These are phyloP conservation scores for Parascotia fuliginaria DNA, from an alignment of 2,888 invertebrate genomes.

Conservation along the genomic window DNA sequence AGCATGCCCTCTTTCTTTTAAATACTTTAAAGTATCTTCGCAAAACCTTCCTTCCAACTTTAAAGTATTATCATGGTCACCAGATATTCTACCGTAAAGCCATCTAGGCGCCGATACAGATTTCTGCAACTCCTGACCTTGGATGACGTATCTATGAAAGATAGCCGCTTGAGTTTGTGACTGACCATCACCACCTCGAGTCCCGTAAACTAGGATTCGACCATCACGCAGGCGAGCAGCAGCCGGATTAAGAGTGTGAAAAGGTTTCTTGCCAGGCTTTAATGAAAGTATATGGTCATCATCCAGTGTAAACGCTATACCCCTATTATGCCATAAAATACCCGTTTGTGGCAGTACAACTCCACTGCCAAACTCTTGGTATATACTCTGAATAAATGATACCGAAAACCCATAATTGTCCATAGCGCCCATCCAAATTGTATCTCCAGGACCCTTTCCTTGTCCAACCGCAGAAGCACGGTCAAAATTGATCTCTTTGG, in stretches of 20 bases:
- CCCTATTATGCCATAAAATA: conserved; percentile 77
- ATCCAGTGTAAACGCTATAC: conserved; percentile 61
- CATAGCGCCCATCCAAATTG: conserved; percentile 79
- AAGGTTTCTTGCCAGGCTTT: conserved; percentile 75
- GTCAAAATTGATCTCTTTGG: conserved; percentile 56
- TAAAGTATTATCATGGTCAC: conserved; percentile 48
- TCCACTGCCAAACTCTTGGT: conserved; percentile 69
- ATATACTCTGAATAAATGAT: conserved; percentile 77
- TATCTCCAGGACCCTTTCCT: conserved; percentile 70
- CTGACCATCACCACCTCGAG: conserved; percentile 77
- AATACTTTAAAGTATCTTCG: conserved; percentile 59
- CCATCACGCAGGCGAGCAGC: conserved; percentile 73
- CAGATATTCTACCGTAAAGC: conserved; percentile 62
- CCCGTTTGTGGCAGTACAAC: conserved; percentile 73
- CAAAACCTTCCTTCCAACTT: conserved; percentile 68
- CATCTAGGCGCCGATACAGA: conserved; percentile 69
- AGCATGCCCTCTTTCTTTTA: conserved; percentile 65
- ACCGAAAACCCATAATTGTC: conserved; percentile 76
- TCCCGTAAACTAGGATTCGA: conserved; percentile 72
- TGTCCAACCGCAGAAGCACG: conserved; percentile 47
- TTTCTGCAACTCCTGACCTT: conserved; percentile 62
- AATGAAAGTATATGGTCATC: conserved; percentile 58
- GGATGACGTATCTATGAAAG: conserved; percentile 76
- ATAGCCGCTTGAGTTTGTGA: conserved; percentile 76
- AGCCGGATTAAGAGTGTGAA: conserved; percentile 73